Conservation (phyloP, 37 sponge, comb jelly and placozoan genomes). For the Axinella damicornis region DNA sequence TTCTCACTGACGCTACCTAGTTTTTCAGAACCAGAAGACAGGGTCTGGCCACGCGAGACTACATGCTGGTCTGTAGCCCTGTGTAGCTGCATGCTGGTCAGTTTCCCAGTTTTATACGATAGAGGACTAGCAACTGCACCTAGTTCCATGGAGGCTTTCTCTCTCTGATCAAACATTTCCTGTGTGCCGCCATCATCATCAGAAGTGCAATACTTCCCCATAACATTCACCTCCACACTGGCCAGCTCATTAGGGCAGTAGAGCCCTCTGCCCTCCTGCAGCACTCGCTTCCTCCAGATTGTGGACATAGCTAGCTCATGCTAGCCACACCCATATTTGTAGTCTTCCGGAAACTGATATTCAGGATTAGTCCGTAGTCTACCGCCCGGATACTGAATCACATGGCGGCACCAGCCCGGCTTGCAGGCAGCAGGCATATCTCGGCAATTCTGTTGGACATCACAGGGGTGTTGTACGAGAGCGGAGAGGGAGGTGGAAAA, state of each 20-base stretch:
- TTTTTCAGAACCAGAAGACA: too few species aligned
- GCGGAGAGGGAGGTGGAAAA: slow-evolving; percentile 44
- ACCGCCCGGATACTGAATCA: too few species aligned
- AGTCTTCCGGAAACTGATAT: too few species aligned
- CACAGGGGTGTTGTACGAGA: slow-evolving; percentile 82
- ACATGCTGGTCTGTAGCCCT: too few species aligned
- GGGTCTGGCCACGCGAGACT: too few species aligned
- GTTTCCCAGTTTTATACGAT: too few species aligned
- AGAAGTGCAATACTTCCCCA: slow-evolving; percentile 18
- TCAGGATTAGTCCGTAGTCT: too few species aligned
- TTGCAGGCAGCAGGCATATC: background rate
- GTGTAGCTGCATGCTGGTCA: too few species aligned
- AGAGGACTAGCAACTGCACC: slow-evolving; percentile 1
- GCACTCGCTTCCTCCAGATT: background rate
- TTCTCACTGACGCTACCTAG: too few species aligned
- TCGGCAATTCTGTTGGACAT: slow-evolving; percentile 71
- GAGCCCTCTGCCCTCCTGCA: slow-evolving; percentile 40
- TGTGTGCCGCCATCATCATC: slow-evolving; percentile 27
- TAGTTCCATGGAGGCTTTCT: background rate
- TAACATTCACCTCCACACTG: slow-evolving; percentile 28
- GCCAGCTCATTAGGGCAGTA: slow-evolving; percentile 50
- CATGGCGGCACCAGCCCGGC: background rate
- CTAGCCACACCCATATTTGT: too few species aligned
- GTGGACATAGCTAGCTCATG: too few species aligned
- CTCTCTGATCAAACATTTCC: slow-evolving; percentile 1